These are phyloP conservation scores for Alligator mississippiensis DNA, from an alignment of 2,113 vertebrate species.

Conservation along the genomic window DNA sequence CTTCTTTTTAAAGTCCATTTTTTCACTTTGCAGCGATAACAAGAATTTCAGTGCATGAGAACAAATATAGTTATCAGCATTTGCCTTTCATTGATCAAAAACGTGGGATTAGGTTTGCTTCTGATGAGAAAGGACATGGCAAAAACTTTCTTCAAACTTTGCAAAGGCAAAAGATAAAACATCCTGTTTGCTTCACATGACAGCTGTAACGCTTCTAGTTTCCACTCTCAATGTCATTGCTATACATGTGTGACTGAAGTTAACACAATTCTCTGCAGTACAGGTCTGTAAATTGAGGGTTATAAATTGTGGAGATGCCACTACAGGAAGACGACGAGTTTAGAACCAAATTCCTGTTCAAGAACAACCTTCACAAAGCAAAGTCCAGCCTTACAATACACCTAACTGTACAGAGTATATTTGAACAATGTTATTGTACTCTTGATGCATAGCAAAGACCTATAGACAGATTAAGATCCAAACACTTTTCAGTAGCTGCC, in stretches of 20 bases:
- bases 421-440: not conserved
- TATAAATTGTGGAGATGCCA: too few species aligned
- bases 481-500: too few species aligned
- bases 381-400: fast-evolving
- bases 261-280: not conserved
- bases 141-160: not conserved
- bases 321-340: not conserved
- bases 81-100: not conserved
- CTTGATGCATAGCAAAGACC: too few species aligned
- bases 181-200: slow-evolving; percentile 2
- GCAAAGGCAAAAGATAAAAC: slow-evolving; percentile 11
- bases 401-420: not conserved
- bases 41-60: not conserved
- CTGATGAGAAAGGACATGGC: not conserved
- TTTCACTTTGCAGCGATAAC: slow-evolving; percentile 16
- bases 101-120: not conserved
- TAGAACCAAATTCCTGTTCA: not conserved
- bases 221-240: not conserved
- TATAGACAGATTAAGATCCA: too few species aligned
- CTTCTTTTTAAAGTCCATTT: not conserved
- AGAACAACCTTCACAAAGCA: not conserved
- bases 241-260: not conserved
- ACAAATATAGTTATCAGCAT: not conserved
- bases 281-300: not conserved
- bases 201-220: not conserved